A percentile compares a stretch with the other conserved stretches of the same genome.
These are phyloP conservation scores for Hozukius guyotensis DNA, from an alignment of 2,797 vertebrate species.

Conservation along the genomic window DNA sequence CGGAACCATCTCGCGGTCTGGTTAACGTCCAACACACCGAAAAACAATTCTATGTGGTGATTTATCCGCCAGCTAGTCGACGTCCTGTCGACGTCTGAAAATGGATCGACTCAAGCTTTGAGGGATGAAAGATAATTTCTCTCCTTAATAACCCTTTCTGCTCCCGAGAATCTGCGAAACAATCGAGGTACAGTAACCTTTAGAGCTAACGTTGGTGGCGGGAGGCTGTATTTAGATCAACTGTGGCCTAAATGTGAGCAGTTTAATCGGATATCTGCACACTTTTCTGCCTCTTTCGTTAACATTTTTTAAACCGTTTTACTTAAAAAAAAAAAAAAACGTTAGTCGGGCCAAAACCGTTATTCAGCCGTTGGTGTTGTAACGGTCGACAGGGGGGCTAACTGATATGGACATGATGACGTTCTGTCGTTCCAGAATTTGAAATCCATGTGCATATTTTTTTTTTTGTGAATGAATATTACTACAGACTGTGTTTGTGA, in stretches of 20 bases:
- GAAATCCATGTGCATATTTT: slow-evolving; percentile 37
- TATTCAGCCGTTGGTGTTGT: too few species aligned
- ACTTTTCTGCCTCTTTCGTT: not conserved
- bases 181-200: slow-evolving; percentile 82
- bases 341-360: too few species aligned
- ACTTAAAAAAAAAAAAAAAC: not conserved
- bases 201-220: not conserved
- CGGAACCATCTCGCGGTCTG: not conserved
- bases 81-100: slow-evolving; percentile 32
- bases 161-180: slow-evolving; percentile 77
- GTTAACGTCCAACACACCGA: not conserved
- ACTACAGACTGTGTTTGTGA: slow-evolving; percentile 33
- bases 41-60: not conserved
- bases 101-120: slow-evolving; percentile 71
- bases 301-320: not conserved
- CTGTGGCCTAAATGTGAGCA: not conserved
- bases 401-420: not conserved
- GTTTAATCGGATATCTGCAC: not conserved
- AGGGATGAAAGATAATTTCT: slow-evolving; percentile 83
- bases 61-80: not conserved
- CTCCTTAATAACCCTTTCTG: slow-evolving; percentile 79
- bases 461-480: slow-evolving; percentile 63
- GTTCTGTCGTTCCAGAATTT: slow-evolving; percentile 45
- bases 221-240: not conserved
- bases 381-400: not conserved